phyloP scores from a whole-genome alignment of 2,797 vertebrate genomes.

The Staurois parvus region DNA sequence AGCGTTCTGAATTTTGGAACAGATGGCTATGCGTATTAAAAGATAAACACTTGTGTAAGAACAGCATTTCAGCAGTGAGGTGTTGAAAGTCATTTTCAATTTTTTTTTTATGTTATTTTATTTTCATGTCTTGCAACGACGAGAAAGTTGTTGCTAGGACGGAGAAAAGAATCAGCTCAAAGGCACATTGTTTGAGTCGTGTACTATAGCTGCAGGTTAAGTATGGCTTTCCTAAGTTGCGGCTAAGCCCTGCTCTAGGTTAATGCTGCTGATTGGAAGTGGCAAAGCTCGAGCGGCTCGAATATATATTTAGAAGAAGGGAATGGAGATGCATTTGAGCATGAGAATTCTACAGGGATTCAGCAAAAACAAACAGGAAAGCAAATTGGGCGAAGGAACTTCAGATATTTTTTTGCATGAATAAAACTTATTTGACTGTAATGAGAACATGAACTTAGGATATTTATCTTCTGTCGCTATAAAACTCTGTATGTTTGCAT shows the following conservation, averaged over 20 bases:
- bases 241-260: constrained; percentile 54
- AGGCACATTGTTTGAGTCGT: not conserved
- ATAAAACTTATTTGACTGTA: constrained; percentile 67
- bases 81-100: constrained; percentile 21
- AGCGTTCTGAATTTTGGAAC: constrained; percentile 5
- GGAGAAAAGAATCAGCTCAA: not conserved
- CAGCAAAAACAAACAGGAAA: constrained; percentile 68
- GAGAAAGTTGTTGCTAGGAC: not conserved
- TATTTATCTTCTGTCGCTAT: not conserved
- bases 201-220: constrained; percentile 54
- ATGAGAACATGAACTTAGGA: constrained; percentile 52
- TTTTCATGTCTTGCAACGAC: not conserved
- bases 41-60: constrained; percentile 14
- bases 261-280: constrained; percentile 66
- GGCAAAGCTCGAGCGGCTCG: constrained; percentile 63
- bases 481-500: not conserved
- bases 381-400: constrained; percentile 62
- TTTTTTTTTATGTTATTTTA: not conserved
- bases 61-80: constrained; percentile 1
- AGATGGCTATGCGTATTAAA: constrained; percentile 30
- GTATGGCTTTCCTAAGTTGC: constrained; percentile 33
- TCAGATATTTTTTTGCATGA: constrained; percentile 66
- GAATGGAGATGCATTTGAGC: constrained; percentile 70
- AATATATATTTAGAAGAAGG: constrained; percentile 66
- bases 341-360: constrained; percentile 66